Conservation (phyloP, 2,888 invertebrate species). For the Polymixis flavicincta region DNA sequence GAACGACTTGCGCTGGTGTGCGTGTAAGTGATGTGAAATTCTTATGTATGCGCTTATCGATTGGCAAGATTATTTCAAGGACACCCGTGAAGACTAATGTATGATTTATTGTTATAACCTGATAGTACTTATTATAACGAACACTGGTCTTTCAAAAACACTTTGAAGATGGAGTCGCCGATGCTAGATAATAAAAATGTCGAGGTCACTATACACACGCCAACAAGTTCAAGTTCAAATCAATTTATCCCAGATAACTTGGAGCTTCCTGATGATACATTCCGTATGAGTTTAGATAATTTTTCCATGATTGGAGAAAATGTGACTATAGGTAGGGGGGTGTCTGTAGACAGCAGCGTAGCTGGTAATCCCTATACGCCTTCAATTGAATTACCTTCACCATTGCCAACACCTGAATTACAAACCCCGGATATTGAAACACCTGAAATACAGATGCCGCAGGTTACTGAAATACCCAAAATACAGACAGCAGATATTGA, state of each 20-base stretch:
- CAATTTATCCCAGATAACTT: slow-evolving; percentile 81
- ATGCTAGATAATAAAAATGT: slow-evolving; percentile 70
- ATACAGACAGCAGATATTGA: slow-evolving; percentile 19
- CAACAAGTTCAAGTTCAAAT: slow-evolving; percentile 77
- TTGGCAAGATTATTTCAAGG: slow-evolving; percentile 88
- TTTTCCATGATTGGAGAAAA: slow-evolving; percentile 85
- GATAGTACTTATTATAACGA: slow-evolving; percentile 41
- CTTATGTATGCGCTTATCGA: slow-evolving; percentile 85
- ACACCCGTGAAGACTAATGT: slow-evolving; percentile 71
- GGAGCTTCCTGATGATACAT: slow-evolving; percentile 84
- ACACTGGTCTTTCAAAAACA: slow-evolving; percentile 44
- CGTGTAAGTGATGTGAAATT: slow-evolving; percentile 87
- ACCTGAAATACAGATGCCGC: slow-evolving; percentile 21
- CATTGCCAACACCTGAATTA: slow-evolving; percentile 48
- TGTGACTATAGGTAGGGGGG: slow-evolving; percentile 79
- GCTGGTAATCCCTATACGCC: slow-evolving; percentile 69
- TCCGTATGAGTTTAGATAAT: slow-evolving; percentile 84
- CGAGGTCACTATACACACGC: slow-evolving; percentile 69
- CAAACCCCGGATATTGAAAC: slow-evolving; percentile 24
- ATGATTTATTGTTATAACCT: slow-evolving; percentile 64
- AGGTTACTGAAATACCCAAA: slow-evolving; percentile 21
- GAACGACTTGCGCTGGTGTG: slow-evolving; percentile 81
- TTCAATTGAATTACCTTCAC: slow-evolving; percentile 62
- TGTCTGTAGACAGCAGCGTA: slow-evolving; percentile 73
- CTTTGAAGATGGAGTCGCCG: slow-evolving; percentile 77